Percentiles rank a stretch among this genome's conserved stretches.
Evolutionary conservation across 2,888 invertebrate species (phyloP).

Genomic region (Andrena hattorfiana): DNA sequence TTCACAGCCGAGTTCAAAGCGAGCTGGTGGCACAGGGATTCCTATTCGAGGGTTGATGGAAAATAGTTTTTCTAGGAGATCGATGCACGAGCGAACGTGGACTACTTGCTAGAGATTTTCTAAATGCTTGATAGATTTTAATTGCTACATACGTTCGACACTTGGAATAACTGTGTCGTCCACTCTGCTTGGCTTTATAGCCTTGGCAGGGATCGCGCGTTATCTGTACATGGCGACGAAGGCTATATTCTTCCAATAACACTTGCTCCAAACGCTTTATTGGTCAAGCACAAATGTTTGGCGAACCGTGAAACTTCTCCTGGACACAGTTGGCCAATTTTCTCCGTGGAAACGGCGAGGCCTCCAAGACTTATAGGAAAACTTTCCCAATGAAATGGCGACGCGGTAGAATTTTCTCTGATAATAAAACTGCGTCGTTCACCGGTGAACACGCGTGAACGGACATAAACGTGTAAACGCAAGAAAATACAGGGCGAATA

Average conservation of each 20-base stretch:
- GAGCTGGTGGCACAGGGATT: not conserved
- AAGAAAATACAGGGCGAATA: not conserved
- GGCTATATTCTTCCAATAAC: conserved; percentile 23
- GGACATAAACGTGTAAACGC: not conserved
- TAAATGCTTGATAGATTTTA: not conserved
- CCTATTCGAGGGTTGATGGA: not conserved
- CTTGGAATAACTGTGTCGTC: not conserved
- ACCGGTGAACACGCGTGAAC: not conserved
- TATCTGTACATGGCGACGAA: not conserved
- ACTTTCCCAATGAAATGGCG: not conserved
- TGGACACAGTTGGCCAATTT: conserved; percentile 26
- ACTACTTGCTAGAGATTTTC: conserved; percentile 1
- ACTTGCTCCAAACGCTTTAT: conserved; percentile 25
- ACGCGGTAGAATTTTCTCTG: too few relatives aligned
- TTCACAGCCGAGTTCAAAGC: not conserved
- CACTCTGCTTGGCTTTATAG: not conserved
- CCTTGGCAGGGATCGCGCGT: not conserved
- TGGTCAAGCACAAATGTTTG: conserved; percentile 55
- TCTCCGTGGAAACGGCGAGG: conserved; percentile 2
- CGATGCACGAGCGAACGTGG: not conserved
- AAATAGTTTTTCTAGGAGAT: not conserved
- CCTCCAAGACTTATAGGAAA: not conserved
- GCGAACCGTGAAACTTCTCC: conserved; percentile 36
- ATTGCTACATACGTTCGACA: not conserved
- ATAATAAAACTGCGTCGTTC: not conserved